Conservation (phyloP, 1,140 invertebrate genomes). For the Ruditapes philippinarum region DNA sequence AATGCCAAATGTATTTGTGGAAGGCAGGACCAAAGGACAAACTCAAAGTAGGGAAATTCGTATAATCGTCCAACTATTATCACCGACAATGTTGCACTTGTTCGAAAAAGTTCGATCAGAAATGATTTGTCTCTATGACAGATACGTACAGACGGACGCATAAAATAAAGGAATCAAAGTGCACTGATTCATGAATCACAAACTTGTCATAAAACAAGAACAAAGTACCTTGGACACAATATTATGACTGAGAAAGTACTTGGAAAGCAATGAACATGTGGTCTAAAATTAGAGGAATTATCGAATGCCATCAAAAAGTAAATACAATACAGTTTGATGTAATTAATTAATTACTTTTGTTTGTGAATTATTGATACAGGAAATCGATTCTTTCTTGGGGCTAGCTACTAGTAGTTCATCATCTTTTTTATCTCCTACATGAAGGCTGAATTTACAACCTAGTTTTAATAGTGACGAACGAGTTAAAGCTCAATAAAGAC, state of each 20-base stretch:
- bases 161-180: too few species aligned
- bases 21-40: too few species aligned
- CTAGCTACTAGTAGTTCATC: not conserved
- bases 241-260: not conserved
- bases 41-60: too few species aligned
- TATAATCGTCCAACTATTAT: not conserved
- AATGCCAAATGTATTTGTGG: too few species aligned
- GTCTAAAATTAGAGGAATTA: not conserved
- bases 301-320: conserved; percentile 17
- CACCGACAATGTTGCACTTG: not conserved
- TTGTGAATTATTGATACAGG: not conserved
- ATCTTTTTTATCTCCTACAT: not conserved
- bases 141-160: too few species aligned
- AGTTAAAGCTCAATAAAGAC: too few species aligned
- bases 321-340: not conserved
- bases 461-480: not conserved
- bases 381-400: not conserved
- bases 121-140: too few species aligned
- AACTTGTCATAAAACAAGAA: too few species aligned
- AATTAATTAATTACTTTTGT: conserved; percentile 20
- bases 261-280: not conserved
- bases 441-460: not conserved
- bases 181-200: too few species aligned
- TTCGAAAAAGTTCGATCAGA: too few species aligned
- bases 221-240: not conserved